These are phyloP conservation scores for Apteryx owenii DNA, from an alignment of 2,113 vertebrate species.

Conservation along the genomic window DNA sequence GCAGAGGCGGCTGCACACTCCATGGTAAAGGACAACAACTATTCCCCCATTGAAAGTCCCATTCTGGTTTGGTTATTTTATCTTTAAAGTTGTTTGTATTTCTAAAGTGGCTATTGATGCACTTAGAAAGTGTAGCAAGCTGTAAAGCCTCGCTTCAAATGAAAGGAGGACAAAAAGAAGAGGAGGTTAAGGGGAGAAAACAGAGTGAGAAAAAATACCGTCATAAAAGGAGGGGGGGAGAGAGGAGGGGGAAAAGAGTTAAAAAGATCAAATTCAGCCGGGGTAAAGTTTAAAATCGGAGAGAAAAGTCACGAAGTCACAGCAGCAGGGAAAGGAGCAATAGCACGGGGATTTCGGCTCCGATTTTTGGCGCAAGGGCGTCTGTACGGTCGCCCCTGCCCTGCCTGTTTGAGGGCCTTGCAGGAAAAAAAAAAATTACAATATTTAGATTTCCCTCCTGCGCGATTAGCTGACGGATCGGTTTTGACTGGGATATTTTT, in stretches of 20 bases:
- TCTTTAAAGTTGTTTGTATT: constrained; percentile 88
- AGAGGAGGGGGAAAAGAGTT: not conserved
- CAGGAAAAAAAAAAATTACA: not conserved
- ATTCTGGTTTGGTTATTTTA: constrained; percentile 82
- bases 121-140: constrained; percentile 66
- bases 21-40: constrained; percentile 89
- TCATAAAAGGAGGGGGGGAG: not conserved
- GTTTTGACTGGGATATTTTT: not conserved
- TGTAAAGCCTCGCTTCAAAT: constrained; percentile 48
- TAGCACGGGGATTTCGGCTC: not conserved
- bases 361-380: not conserved
- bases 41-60: constrained; percentile 83
- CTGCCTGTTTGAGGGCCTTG: not conserved
- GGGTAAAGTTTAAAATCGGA: constrained; percentile 41
- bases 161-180: constrained; percentile 16
- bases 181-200: constrained; percentile 35
- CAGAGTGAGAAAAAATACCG: not conserved
- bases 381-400: not conserved
- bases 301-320: not conserved
- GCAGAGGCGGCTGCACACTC: constrained; percentile 89
- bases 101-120: constrained; percentile 80
- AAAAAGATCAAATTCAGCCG: constrained; percentile 23
- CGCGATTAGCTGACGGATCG: fast-evolving
- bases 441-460: not conserved
- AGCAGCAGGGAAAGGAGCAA: not conserved